phyloP scores from a whole-genome alignment of 2,888 invertebrate genomes.

The Tridacna gigas region DNA sequence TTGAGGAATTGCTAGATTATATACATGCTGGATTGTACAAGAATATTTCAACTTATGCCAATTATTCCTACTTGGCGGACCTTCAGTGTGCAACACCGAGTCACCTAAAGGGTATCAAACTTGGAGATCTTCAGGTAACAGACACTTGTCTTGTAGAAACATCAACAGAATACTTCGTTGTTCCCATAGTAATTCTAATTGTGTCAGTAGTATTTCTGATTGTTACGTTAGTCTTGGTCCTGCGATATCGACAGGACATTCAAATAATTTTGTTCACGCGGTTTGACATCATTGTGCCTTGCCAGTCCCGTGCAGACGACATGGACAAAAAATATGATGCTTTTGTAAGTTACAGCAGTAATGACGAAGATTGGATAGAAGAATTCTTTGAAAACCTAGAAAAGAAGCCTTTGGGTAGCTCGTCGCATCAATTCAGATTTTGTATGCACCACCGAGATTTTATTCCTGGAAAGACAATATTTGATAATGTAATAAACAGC shows the following conservation, averaged over 20 bases:
- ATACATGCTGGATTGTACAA: slow-evolving; percentile 39
- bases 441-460: slow-evolving; percentile 78
- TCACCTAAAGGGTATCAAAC: slow-evolving; percentile 37
- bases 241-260: slow-evolving; percentile 66
- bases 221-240: slow-evolving; percentile 31
- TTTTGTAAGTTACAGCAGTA: slow-evolving; percentile 95
- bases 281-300: slow-evolving; percentile 76
- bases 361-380: slow-evolving; percentile 94
- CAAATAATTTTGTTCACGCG: slow-evolving; percentile 73
- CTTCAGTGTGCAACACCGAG: slow-evolving; percentile 63
- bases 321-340: slow-evolving; percentile 89
- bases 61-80: slow-evolving; percentile 62
- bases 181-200: slow-evolving; percentile 54
- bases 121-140: slow-evolving; percentile 49
- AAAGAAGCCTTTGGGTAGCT: slow-evolving; percentile 82
- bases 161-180: slow-evolving; percentile 50
- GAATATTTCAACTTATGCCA: slow-evolving; percentile 37
- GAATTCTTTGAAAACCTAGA: slow-evolving; percentile 92
- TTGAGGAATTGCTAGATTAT: slow-evolving; percentile 44
- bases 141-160: slow-evolving; percentile 33
- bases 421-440: slow-evolving; percentile 62
- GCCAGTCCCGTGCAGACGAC: slow-evolving; percentile 62
- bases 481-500: slow-evolving; percentile 94
- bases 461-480: slow-evolving; percentile 86
- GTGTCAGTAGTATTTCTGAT: slow-evolving; percentile 44